Percentiles rank a stretch among this genome's conserved stretches.
Evolutionary conservation across 1,140 invertebrate genomes (phyloP).

Genomic region (Nasonia longicornis): DNA sequence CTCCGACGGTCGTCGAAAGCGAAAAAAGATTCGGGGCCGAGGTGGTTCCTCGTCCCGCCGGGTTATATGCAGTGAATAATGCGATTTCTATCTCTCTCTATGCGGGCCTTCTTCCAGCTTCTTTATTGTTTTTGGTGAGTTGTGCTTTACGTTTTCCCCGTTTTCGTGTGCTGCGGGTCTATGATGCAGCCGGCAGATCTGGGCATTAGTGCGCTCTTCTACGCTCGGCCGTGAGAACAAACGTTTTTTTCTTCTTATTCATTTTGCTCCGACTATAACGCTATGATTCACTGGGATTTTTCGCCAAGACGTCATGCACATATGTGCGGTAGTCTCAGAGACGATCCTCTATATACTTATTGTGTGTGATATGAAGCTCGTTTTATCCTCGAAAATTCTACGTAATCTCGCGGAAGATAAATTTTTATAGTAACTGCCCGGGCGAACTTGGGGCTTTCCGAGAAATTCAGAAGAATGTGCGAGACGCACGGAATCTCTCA

Average conservation of each 20-base stretch:
- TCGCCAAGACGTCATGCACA: not conserved
- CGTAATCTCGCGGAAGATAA: not conserved
- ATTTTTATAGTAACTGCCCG: not conserved
- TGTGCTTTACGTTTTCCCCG: not conserved
- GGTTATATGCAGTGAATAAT: conserved; percentile 9
- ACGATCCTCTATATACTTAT: too few species aligned
- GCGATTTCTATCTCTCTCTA: conserved; percentile 4
- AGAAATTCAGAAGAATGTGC: not conserved
- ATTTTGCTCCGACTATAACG: not conserved
- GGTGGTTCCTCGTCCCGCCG: not conserved
- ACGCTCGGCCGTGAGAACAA: not conserved
- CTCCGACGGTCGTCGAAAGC: not conserved
- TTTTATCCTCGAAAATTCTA: not conserved
- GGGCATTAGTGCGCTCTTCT: not conserved
- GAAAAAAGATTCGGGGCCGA: conserved; percentile 2
- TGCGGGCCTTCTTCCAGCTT: not conserved
- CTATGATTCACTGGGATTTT: not conserved
- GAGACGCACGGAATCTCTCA: too few species aligned
- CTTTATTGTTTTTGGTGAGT: conserved; percentile 1
- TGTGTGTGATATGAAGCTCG: not conserved
- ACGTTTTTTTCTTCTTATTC: not conserved
- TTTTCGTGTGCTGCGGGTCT: not conserved
- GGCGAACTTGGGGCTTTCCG: not conserved
- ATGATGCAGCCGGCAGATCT: not conserved
- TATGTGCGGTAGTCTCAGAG: too few species aligned